phyloP scores from a whole-genome alignment of 1,140 invertebrate species.

The Listronotus oregonensis region DNA sequence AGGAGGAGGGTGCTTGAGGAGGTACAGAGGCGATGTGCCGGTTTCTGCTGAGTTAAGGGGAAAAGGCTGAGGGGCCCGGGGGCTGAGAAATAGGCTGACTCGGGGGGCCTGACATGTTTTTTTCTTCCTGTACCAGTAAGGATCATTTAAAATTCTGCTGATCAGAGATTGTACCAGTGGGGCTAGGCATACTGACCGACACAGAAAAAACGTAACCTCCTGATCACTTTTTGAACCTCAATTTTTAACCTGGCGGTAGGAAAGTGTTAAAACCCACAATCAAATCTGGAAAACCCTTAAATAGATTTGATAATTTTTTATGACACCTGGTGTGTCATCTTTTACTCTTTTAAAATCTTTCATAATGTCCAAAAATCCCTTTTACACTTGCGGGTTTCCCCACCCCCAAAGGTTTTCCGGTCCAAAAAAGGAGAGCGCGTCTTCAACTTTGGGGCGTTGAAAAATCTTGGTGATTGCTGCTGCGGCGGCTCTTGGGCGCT shows the following conservation, averaged over 20 bases:
- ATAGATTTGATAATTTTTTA: constrained; percentile 93
- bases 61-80: constrained; percentile 44
- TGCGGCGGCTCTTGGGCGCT: constrained; percentile 40
- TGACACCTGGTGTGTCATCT: constrained; percentile 99
- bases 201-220: constrained; percentile 73
- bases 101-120: constrained; percentile 44
- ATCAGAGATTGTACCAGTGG: constrained; percentile 48
- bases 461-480: constrained; percentile 57
- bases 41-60: constrained; percentile 48
- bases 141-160: constrained; percentile 54
- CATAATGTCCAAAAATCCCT: constrained; percentile 99
- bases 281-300: constrained; percentile 95
- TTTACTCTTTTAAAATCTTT: constrained; percentile 99
- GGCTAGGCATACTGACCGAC: constrained; percentile 81
- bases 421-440: constrained; percentile 98
- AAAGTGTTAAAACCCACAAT: constrained; percentile 99
- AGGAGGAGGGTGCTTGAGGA: constrained; percentile 30
- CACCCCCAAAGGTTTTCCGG: constrained; percentile 95
- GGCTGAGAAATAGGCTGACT: constrained; percentile 16
- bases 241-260: constrained; percentile 98
- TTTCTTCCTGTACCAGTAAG: constrained; percentile 54
- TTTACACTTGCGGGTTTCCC: constrained; percentile 98
- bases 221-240: constrained; percentile 91
- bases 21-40: constrained; percentile 45
- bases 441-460: constrained; percentile 91